Evolutionary conservation across 2,113 vertebrate genomes (phyloP).

Genomic region (Arizona elegans): DNA sequence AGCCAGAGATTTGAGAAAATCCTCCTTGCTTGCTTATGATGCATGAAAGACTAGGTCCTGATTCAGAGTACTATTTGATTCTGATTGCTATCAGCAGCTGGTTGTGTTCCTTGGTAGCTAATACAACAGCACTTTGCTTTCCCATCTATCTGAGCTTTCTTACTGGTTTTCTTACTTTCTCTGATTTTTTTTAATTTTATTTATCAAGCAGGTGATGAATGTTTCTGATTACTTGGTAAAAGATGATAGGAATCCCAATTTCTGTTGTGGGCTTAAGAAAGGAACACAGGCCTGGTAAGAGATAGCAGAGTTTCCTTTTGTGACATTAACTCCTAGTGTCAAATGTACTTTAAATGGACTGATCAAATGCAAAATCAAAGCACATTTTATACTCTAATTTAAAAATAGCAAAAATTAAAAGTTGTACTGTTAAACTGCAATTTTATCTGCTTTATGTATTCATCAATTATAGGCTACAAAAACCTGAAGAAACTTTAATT

Average conservation of each 20-base stretch:
- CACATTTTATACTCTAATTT: not conserved
- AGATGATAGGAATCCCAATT: conserved; percentile 29
- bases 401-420: not conserved
- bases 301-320: too few relatives aligned
- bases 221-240: conserved; percentile 58
- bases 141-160: conserved; percentile 40
- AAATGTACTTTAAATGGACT: not conserved
- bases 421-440: not conserved
- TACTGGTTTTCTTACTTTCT: not conserved
- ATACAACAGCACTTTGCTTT: conserved; percentile 67
- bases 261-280: conserved; percentile 3
- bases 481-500: not conserved
- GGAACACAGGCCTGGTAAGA: not conserved
- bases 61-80: conserved; percentile 59
- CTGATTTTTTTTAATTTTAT: conserved; percentile 40
- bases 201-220: not conserved
- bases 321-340: not conserved
- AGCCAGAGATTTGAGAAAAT: conserved; percentile 78
- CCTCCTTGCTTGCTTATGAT: conserved; percentile 73
- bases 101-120: conserved; percentile 72
- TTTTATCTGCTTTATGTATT: not conserved
- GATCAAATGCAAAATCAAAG: not conserved
- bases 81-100: conserved; percentile 54
- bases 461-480: not conserved
- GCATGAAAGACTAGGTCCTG: conserved; percentile 77